Evolutionary conservation across 2,113 vertebrate genomes (phyloP), one percentile per base, ranked within the genome.

Genomic region (Coregonus clupeaformis): DNA sequence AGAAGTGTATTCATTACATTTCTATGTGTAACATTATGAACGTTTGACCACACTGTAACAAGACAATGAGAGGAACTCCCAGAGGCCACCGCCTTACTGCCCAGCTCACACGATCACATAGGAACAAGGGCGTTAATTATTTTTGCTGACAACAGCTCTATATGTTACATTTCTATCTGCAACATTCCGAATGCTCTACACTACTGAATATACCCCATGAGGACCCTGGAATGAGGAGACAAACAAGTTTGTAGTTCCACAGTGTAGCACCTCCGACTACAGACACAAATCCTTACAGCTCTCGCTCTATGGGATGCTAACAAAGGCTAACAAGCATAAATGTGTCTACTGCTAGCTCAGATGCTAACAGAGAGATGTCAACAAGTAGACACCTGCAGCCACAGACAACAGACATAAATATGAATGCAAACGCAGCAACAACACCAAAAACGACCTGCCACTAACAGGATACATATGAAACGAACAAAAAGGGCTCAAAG

Each of bases 131-230:
- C 3, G 45, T 13, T 47, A 1, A 47, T 74, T 73, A 4, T 45
- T 82, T 27, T 27, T 2, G 27, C 27, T 1, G 27, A 27, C 27
- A 27, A 42, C 9, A 42, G 36, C 36, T 42, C 36, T 42, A 42
- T 42, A 42, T 42, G 36, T 42, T 42, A 3, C 9, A 42, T 42
- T 42, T 42, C 36, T 42, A 42, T 42, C 36, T 11, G 36, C 36
- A 42, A 11, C 36, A 42, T 42, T 42, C 36, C 11, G 36, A 42
- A 42, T 3, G 36, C 9, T 42, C 36, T 42, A 3, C 36, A 42
- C 9, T 42, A 42, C 36, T 7, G 16, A 81, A 88, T 2, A 85
- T 75, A 79, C 85, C 85, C 55, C 77, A 59, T 25, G 78, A 68
- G 36, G 25, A 71, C 27, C 78, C 81, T 57, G 75, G 60, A 67